Base-by-base conservation (phyloP, 1,140 invertebrate genomes). In the Asobara japonica region DNA sequence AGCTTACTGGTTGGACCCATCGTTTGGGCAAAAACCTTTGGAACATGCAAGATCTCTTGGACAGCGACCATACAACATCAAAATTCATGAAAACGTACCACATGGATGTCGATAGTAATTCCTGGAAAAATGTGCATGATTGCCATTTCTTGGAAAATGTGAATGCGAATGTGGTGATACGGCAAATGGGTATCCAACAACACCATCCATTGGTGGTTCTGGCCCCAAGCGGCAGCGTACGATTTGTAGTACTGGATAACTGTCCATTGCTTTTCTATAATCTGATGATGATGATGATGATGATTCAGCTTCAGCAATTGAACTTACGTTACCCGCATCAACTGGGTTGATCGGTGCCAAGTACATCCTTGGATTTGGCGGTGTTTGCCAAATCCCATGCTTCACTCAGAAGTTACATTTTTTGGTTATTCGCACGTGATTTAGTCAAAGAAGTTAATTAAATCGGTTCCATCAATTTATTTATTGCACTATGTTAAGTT, bases 241-340 rank as follows among this genome's bases (percentile, higher is more conserved):
- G 72, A 86, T 86, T 77, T 86, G 85, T 64, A 88, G 72, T 48
- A 88, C 83, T 18, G 86, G 86, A 65, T 86, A 85, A 22, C 84
- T 82, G 69, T 88, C 85, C 86, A 88, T 87, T 25, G 69, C 76
- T 79, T 29, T 68, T 27, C 16, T 41, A 48, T 48, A 22, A 45
- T 51, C n/a, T 38, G 51, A 56, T 56, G 51, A 56, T 27, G 51
- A 27, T 25, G 22, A 56, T 56, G n/a, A 16, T 18, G 45, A 18
- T 51, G 45, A 6, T 36, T 51, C 51, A 16, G 11, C 41, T 56
- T 56, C 51, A 25, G 22, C 8, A 11, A 27, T 11, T 25, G 51
- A 56, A 56, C 51, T 56, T 56, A 56, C 51, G 51, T 56, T 56
- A 18, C 51, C 51, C 51, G 20, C 11, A 25, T 25, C 51, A 25